phyloP scores from a whole-genome alignment of 2,888 invertebrate genomes.

The Melitaea athalia region DNA sequence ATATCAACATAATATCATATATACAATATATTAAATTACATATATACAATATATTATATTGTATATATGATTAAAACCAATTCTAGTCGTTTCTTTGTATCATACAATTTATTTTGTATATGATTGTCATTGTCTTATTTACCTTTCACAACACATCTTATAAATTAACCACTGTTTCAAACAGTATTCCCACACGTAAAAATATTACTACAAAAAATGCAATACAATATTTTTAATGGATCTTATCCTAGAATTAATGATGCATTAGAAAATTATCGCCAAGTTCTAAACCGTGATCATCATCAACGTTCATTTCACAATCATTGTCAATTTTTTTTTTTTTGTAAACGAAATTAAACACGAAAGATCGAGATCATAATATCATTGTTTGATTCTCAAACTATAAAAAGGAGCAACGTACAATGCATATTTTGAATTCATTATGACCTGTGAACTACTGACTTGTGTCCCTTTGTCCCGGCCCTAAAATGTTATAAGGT shows the following conservation, averaged over 20 bases:
- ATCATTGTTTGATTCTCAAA: slow-evolving; percentile 65
- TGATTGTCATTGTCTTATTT: background rate
- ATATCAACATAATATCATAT: background rate
- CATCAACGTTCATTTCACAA: slow-evolving; percentile 53
- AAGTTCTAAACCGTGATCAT: slow-evolving; percentile 45
- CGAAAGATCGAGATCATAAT: slow-evolving; percentile 56
- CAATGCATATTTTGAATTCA: slow-evolving; percentile 79
- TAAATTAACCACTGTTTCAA: background rate
- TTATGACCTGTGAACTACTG: slow-evolving; percentile 72
- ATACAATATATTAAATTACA: no score
- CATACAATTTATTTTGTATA: background rate
- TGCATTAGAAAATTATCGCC: slow-evolving; percentile 66
- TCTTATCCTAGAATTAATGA: slow-evolving; percentile 73
- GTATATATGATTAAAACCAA: background rate
- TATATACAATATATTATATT: no score
- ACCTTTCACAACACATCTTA: background rate
- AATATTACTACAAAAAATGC: slow-evolving; percentile 44
- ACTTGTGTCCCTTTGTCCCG: slow-evolving; percentile 53
- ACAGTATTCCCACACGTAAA: slow-evolving; percentile 40
- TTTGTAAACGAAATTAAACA: slow-evolving; percentile 52
- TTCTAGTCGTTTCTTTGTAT: background rate
- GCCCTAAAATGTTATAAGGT: slow-evolving; percentile 36
- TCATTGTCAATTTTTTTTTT: slow-evolving; percentile 51
- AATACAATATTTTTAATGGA: slow-evolving; percentile 50
- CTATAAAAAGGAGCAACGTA: slow-evolving; percentile 60